A percentile compares a stretch with the other conserved stretches of the same genome.
These are phyloP conservation scores for Trogon melanurus DNA, from an alignment of 2,113 vertebrate genomes.

Conservation along the genomic window DNA sequence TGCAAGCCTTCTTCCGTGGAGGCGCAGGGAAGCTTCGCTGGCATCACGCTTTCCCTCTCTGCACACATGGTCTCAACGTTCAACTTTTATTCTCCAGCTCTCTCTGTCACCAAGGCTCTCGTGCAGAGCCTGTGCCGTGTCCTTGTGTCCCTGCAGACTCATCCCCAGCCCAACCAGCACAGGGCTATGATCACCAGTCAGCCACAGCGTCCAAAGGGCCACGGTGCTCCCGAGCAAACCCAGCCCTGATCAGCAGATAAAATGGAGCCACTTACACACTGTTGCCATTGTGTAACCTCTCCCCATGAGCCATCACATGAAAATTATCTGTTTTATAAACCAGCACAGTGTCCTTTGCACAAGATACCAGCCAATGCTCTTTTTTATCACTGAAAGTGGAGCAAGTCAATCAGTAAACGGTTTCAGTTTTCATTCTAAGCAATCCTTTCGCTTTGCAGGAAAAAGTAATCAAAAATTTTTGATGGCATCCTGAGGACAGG, in stretches of 20 bases:
- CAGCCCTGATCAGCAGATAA: not conserved
- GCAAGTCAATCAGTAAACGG: not conserved
- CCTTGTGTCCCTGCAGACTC: rapidly evolving
- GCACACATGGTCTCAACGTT: not conserved
- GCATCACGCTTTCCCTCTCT: not conserved
- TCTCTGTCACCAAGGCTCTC: not conserved
- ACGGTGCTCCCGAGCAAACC: not conserved
- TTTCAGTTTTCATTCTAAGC: not conserved
- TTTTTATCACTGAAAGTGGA: not conserved
- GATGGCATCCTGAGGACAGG: not conserved
- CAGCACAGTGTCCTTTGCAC: not conserved
- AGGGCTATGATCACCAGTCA: not conserved
- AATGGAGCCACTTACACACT: not conserved
- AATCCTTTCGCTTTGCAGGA: not conserved
- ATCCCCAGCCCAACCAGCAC: not conserved
- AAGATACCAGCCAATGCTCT: not conserved
- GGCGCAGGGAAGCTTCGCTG: not conserved
- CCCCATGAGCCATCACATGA: not conserved
- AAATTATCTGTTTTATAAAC: not conserved
- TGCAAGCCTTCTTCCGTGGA: not conserved
- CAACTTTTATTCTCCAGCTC: not conserved
- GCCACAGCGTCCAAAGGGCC: not conserved
- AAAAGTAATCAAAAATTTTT: not conserved
- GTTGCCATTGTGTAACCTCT: not conserved
- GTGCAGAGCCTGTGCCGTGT: rapidly evolving